Percentiles rank a stretch among this genome's conserved stretches.
Evolutionary conservation across 2,888 invertebrate genomes (phyloP).

Genomic region (Chironomus riparius): DNA sequence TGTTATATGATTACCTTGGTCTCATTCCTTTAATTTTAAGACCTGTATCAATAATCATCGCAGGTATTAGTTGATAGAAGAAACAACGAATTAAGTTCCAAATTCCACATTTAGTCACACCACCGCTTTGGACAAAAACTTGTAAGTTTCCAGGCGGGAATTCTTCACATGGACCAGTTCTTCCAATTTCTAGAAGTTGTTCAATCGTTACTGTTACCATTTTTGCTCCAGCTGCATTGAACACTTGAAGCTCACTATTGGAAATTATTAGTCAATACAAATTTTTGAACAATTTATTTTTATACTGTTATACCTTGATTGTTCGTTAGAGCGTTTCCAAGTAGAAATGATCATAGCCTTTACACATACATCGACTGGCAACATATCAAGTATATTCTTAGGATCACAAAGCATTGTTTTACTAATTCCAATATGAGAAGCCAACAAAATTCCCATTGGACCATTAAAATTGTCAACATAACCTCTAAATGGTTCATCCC

Average conservation of each 20-base stretch:
- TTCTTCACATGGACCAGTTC: conserved; percentile 38
- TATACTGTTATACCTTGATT: too few species aligned
- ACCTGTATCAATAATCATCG: conserved; percentile 60
- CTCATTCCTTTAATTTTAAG: conserved; percentile 57
- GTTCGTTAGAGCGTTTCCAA: conserved; percentile 52
- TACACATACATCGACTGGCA: conserved; percentile 66
- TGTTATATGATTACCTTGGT: conserved; percentile 49
- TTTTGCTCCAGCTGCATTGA: conserved; percentile 64
- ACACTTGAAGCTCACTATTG: conserved; percentile 45
- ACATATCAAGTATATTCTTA: conserved; percentile 53
- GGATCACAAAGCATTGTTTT: conserved; percentile 54
- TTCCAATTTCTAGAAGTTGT: conserved; percentile 47
- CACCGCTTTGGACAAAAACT: conserved; percentile 53
- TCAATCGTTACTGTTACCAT: conserved; percentile 54
- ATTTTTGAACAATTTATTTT: too few species aligned
- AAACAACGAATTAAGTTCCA: conserved; percentile 58
- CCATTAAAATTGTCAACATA: conserved; percentile 90
- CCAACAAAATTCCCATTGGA: conserved; percentile 64
- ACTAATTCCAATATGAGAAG: conserved; percentile 62
- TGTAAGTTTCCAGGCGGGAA: conserved; percentile 52
- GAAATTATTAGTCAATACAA: too few species aligned
- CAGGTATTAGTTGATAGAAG: conserved; percentile 69
- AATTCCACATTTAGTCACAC: conserved; percentile 49
- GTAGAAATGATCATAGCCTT: conserved; percentile 57
- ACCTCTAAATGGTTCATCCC: conserved; percentile 48